Evolutionary conservation across 2,113 vertebrate genomes (phyloP).

Genomic region (Blennius ocellaris): DNA sequence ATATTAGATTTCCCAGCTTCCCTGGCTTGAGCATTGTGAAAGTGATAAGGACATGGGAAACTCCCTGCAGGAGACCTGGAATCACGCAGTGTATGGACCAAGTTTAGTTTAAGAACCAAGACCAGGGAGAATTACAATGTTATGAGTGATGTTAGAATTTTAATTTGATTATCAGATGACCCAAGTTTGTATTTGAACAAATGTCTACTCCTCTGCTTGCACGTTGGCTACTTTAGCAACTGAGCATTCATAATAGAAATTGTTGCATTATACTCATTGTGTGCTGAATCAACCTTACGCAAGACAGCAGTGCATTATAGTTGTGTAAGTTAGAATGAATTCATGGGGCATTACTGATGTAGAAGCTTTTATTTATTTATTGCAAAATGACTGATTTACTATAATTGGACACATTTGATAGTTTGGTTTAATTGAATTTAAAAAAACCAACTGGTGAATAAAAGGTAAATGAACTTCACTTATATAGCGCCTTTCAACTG

Average conservation of each 20-base stretch:
- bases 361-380: too few relatives aligned
- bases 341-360: too few relatives aligned
- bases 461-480: too few relatives aligned
- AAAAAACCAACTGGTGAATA: too few relatives aligned
- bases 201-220: neutral
- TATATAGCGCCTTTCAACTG: too few relatives aligned
- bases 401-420: too few relatives aligned
- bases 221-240: neutral
- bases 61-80: conserved; percentile 46
- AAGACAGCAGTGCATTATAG: neutral
- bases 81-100: conserved; percentile 26
- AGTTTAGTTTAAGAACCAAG: neutral
- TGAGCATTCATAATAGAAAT: neutral
- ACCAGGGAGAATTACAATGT: conserved; percentile 1
- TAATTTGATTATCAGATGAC: conserved; percentile 2
- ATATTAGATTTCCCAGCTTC: conserved; percentile 72
- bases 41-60: conserved; percentile 64
- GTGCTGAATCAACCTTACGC: neutral
- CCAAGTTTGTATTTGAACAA: too few relatives aligned
- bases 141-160: conserved; percentile 3
- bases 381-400: too few relatives aligned
- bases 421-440: too few relatives aligned
- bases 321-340: too few relatives aligned
- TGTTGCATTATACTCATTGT: neutral
- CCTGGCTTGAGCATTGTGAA: conserved; percentile 49